phyloP scores from a whole-genome alignment of 2,797 vertebrate species.

The Cryptoprocta ferox region DNA sequence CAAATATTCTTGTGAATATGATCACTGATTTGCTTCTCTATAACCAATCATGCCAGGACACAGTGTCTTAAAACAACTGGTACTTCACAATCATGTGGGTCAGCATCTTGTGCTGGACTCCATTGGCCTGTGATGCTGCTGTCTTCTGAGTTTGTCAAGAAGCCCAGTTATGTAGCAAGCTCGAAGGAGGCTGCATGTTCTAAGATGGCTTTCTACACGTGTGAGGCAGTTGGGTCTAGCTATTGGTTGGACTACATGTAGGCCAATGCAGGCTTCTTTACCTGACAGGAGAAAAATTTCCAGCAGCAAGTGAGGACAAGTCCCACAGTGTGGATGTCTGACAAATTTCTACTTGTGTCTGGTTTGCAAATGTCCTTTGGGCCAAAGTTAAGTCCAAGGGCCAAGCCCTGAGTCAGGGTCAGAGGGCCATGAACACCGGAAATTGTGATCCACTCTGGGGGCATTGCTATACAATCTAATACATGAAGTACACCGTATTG shows the following conservation, averaged over 20 bases:
- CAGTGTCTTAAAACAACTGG: not conserved
- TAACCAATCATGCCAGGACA: not conserved
- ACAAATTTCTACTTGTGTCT: not conserved
- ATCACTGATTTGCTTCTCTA: not conserved
- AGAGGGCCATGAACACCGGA: not conserved
- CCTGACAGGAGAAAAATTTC: not conserved
- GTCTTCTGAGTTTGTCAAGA: not conserved
- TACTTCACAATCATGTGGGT: not conserved
- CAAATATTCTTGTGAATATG: not conserved
- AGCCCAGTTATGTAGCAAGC: not conserved
- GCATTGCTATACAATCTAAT: not conserved
- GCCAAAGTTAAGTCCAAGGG: not conserved
- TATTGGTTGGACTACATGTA: not conserved
- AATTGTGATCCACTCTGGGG: rapidly evolving
- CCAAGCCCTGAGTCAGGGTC: not conserved
- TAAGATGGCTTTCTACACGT: not conserved
- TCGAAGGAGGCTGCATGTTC: not conserved
- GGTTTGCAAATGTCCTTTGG: not conserved
- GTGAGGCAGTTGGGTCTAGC: not conserved
- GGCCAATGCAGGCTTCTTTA: not conserved
- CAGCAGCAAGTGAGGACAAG: not conserved
- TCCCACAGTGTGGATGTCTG: not conserved
- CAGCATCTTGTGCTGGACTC: not conserved
- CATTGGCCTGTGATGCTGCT: not conserved
- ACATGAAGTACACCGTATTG: not conserved